A percentile compares a stretch with the other conserved stretches of the same genome.
phyloP scores from a whole-genome alignment of 2,797 vertebrate species.

The Podargus strigoides region DNA sequence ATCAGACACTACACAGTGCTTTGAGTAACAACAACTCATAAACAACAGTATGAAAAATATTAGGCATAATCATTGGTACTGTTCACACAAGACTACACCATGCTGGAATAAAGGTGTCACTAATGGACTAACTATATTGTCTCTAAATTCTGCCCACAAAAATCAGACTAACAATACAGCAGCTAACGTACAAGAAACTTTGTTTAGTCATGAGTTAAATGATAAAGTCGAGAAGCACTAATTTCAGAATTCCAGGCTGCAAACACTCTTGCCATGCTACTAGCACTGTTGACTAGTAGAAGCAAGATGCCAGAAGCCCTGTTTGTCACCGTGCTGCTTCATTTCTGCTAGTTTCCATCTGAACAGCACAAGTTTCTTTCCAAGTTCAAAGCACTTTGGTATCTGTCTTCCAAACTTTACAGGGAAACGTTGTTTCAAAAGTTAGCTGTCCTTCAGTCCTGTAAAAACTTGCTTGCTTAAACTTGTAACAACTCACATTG shows the following conservation, averaged over 20 bases:
- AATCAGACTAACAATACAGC: background rate
- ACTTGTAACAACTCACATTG: background rate
- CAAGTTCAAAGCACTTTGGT: background rate
- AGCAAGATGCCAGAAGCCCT: background rate
- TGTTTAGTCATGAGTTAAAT: accelerated
- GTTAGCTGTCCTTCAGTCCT: background rate
- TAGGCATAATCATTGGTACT: background rate
- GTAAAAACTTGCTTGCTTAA: background rate
- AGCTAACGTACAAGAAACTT: background rate
- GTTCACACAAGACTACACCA: background rate
- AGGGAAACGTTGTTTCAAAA: background rate
- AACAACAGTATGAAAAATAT: background rate
- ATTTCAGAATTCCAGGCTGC: background rate
- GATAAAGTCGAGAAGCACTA: background rate
- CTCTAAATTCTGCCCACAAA: background rate
- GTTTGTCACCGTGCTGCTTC: background rate
- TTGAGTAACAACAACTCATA: background rate
- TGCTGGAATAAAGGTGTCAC: background rate
- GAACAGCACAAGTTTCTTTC: background rate
- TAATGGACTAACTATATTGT: accelerated
- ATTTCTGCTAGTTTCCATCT: background rate
- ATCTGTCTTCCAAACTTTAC: background rate
- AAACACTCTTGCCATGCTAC: background rate
- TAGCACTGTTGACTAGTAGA: background rate
- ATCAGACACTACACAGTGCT: background rate